phyloP scores from a whole-genome alignment of 2,888 invertebrate genomes.

The Drosophila acutilabella region DNA sequence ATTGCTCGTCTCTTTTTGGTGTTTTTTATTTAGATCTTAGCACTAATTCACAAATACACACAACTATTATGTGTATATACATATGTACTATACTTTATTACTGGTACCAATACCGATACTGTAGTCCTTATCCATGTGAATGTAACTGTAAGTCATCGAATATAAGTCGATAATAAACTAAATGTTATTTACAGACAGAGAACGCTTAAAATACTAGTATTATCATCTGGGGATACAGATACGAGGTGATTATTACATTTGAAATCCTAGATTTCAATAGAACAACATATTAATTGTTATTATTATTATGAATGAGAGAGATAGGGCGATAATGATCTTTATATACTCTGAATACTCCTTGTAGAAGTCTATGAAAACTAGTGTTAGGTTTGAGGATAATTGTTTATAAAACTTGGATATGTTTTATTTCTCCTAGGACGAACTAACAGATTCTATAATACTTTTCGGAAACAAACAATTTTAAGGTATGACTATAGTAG shows the following conservation, averaged over 20 bases:
- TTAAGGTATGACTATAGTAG: constrained; percentile 20
- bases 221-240: constrained; percentile 3
- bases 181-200: constrained; percentile 18
- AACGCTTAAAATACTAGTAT: constrained; percentile 15
- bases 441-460: constrained; percentile 11
- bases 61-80: constrained; percentile 41
- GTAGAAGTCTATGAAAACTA: background rate
- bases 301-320: constrained; percentile 5
- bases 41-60: constrained; percentile 51
- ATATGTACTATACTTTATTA: background rate
- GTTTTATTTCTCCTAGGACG: constrained; percentile 6
- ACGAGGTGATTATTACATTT: background rate
- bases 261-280: background rate
- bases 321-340: background rate
- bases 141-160: constrained; percentile 5
- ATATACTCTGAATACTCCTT: constrained; percentile 1
- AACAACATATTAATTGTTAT: background rate
- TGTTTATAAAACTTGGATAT: constrained; percentile 15
- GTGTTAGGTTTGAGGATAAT: background rate
- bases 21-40: constrained; percentile 51
- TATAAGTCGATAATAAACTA: constrained; percentile 10
- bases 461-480: constrained; percentile 16
- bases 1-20: constrained; percentile 3
- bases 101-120: too few species aligned
- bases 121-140: background rate